phyloP scores from a whole-genome alignment of 2,797 vertebrate species.

The Remorina albescens region DNA sequence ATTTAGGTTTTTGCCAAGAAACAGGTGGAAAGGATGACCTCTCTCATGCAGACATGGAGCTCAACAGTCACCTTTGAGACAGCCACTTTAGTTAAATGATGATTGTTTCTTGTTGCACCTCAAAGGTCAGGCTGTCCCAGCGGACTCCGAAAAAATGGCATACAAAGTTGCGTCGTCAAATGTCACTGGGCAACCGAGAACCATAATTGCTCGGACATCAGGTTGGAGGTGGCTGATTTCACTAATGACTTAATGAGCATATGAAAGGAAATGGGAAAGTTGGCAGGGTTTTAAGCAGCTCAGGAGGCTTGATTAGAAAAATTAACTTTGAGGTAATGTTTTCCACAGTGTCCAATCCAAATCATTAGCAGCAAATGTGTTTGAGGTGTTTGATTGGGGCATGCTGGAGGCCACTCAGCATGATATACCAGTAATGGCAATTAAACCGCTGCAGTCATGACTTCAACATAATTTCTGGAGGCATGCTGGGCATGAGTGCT shows the following conservation, averaged over 20 bases:
- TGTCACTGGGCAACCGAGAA: constrained; percentile 27
- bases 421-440: constrained; percentile 51
- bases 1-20: constrained; percentile 4
- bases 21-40: constrained; percentile 26
- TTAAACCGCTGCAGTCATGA: constrained; percentile 48
- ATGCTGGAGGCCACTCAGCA: constrained; percentile 39
- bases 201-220: constrained; percentile 56
- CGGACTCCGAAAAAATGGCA: constrained; percentile 32
- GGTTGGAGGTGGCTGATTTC: constrained; percentile 50
- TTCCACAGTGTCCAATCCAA: constrained; percentile 48
- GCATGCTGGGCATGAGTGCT: constrained; percentile 29
- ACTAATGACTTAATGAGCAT: constrained; percentile 55
- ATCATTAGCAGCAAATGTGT: constrained; percentile 43
- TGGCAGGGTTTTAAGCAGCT: constrained; percentile 53
- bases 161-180: constrained; percentile 21
- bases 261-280: constrained; percentile 64
- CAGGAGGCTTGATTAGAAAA: constrained; percentile 50
- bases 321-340: constrained; percentile 57
- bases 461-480: constrained; percentile 31
- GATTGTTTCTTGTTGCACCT: constrained; percentile 38
- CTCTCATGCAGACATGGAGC: constrained; percentile 4
- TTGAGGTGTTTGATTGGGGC: constrained; percentile 48
- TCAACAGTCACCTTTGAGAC: constrained; percentile 20
- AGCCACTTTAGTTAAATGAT: constrained; percentile 17
- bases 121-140: constrained; percentile 51